Percentiles rank a stretch among this genome's conserved stretches.
Evolutionary conservation across 2,113 vertebrate genomes (phyloP).

Genomic region (Atractosteus spatula): DNA sequence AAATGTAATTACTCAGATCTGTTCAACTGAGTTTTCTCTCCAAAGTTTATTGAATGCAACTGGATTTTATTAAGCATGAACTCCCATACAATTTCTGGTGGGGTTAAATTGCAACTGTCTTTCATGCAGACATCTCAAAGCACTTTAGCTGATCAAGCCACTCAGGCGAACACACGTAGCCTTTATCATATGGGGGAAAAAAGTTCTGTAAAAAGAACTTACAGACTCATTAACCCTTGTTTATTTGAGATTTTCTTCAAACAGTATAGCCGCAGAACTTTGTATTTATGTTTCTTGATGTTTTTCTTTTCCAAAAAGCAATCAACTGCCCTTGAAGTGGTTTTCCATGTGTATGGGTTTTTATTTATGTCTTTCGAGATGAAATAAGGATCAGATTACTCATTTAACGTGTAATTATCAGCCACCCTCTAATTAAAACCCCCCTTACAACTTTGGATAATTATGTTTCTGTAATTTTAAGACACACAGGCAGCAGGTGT

Average conservation of each 20-base stretch:
- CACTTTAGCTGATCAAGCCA: constrained; percentile 1
- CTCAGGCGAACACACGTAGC: constrained; percentile 12
- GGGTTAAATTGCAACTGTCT: too few relatives aligned
- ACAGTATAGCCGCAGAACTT: constrained; percentile 52
- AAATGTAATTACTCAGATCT: too few relatives aligned
- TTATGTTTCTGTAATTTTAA: constrained; percentile 41
- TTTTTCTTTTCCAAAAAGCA: constrained; percentile 58
- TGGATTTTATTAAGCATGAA: too few relatives aligned
- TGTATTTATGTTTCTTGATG: constrained; percentile 53
- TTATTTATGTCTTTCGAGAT: constrained; percentile 55
- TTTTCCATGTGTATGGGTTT: constrained; percentile 57
- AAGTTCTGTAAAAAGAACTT: background rate
- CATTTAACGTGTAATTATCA: constrained; percentile 66
- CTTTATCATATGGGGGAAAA: constrained; percentile 21
- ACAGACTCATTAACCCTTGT: background rate
- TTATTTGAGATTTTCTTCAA: constrained; percentile 49
- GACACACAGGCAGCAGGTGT: constrained; percentile 20
- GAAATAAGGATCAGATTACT: constrained; percentile 52
- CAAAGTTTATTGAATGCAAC: too few relatives aligned
- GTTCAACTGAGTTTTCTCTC: too few relatives aligned
- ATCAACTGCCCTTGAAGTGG: constrained; percentile 67
- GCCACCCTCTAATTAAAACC: constrained; percentile 52
- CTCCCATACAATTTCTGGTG: too few relatives aligned
- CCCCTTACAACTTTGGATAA: constrained; percentile 47
- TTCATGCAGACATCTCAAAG: constrained; percentile 1